These are phyloP conservation scores for Syngnathoides biaculeatus DNA, from an alignment of 2,113 vertebrate species.

Conservation along the genomic window DNA sequence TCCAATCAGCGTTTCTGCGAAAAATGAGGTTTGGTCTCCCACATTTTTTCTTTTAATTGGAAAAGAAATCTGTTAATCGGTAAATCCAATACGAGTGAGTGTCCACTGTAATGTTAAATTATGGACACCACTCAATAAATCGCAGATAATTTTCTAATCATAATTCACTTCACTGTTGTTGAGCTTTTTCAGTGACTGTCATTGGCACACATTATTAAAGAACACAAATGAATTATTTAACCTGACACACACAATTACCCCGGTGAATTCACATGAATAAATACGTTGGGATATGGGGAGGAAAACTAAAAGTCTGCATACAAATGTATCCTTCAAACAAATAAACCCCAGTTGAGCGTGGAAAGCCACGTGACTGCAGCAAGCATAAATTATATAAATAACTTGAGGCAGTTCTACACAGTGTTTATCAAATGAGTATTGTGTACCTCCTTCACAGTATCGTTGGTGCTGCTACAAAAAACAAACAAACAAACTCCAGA, in stretches of 20 bases:
- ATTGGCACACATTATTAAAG: constrained; percentile 62
- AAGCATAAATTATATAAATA: constrained; percentile 13
- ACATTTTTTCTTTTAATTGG: too few species aligned
- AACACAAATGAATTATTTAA: constrained; percentile 48
- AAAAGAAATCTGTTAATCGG: too few species aligned
- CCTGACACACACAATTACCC: constrained; percentile 36
- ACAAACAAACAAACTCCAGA: too few species aligned
- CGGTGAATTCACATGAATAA: constrained; percentile 14
- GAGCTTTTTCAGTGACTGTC: constrained; percentile 36
- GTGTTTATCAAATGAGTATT: too few species aligned
- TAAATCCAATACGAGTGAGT: too few species aligned
- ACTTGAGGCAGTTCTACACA: too few species aligned
- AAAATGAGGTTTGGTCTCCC: too few species aligned
- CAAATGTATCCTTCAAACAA: constrained; percentile 22
- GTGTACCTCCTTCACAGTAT: too few species aligned
- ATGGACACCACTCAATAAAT: neutral
- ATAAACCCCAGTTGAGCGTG: neutral
- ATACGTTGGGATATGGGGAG: constrained; percentile 9
- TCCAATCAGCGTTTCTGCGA: too few species aligned
- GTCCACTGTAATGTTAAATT: too few species aligned
- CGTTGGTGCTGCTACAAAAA: too few species aligned
- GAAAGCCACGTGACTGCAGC: constrained; percentile 8
- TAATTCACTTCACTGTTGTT: constrained; percentile 27
- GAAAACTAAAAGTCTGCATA: constrained; percentile 8
- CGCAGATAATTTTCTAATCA: neutral